Conservation (phyloP, 2,888 invertebrate genomes). For the Callinectes sapidus region DNA sequence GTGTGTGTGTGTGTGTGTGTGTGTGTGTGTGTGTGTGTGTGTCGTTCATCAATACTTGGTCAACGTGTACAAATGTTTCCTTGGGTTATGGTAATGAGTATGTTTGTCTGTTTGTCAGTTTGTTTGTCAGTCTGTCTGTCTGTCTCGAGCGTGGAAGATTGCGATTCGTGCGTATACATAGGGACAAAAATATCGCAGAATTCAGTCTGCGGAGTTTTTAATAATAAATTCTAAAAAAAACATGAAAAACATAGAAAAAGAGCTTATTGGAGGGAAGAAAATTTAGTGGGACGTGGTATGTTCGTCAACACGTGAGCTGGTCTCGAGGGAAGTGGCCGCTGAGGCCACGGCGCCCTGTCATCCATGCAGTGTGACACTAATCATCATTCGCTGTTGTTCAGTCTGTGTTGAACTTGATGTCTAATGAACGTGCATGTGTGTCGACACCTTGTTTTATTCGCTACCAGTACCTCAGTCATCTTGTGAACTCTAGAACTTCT, state of each 20-base stretch:
- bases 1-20: slow-evolving; percentile 50
- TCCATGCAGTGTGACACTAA: slow-evolving; percentile 57
- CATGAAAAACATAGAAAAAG: slow-evolving; percentile 40
- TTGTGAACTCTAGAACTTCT: too few relatives aligned
- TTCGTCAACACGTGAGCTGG: slow-evolving; percentile 51
- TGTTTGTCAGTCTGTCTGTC: not conserved
- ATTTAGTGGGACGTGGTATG: slow-evolving; percentile 14
- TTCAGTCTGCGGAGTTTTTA: slow-evolving; percentile 26
- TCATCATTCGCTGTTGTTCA: slow-evolving; percentile 65
- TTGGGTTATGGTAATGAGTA: slow-evolving; percentile 57
- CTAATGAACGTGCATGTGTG: slow-evolving; percentile 64
- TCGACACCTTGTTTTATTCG: slow-evolving; percentile 50
- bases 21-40: slow-evolving; percentile 20
- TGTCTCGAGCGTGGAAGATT: not conserved
- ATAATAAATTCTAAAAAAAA: slow-evolving; percentile 34
- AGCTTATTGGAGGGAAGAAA: slow-evolving; percentile 47
- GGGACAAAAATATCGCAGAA: slow-evolving; percentile 25
- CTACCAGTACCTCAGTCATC: not conserved
- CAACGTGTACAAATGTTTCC: slow-evolving; percentile 60
- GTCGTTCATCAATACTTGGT: slow-evolving; percentile 46
- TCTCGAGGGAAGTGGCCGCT: not conserved
- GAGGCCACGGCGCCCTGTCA: slow-evolving; percentile 45
- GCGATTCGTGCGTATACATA: not conserved
- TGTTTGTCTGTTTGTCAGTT: not conserved
- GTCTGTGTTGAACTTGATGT: slow-evolving; percentile 64